Base-by-base conservation (phyloP, 1,140 invertebrate species). In the Chionoecetes opilio region DNA sequence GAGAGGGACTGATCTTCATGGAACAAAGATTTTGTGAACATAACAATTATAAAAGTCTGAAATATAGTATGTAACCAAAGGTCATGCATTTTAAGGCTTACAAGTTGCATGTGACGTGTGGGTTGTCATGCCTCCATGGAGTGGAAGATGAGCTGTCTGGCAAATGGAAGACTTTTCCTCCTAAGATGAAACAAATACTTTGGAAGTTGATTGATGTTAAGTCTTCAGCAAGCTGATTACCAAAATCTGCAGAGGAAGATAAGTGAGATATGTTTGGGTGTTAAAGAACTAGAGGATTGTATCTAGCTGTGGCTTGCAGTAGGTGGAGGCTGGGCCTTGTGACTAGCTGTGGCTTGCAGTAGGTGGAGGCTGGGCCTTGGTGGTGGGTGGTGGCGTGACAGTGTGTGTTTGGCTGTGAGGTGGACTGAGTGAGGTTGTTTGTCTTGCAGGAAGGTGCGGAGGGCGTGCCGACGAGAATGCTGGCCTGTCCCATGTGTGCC, bases 401-500 rank as follows among this genome's bases (percentile, higher is more conserved):
- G n/a, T 46, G 89, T 34, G 32, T 53, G 63, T 38, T 75, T 38
- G 38, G 85, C 34, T 75, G 84, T 31, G 84, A 87, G 63, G 46
- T 86, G 91, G 93, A 89, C 93, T 95, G 90, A 95, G 94, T 85
- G 88, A 95, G 94, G 94, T 95, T 95, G 91, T 95, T 95, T 95
- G 94, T 95, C 46, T 95, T 95, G 94, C 94, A 95, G 94, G 94
- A 95, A 88, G 91, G 75, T 95, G 75, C 85, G 94, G 94, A 92
- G 41, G 90, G 84, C 53, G 94, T 87, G 84, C 90, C 89, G 94
- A 92, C 94, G 90, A 82, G 94, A 53, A 95, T 89, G 91, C 92
- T 94, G 93, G 86, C 92, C 88, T 96, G 96, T 82, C 94, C 92
- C 86, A 91, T 91, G 87, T 96, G 96, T 95, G 53, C 95, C 41